Base-by-base conservation (phyloP, 1,140 invertebrate genomes). In the Parapsyche elsis region DNA sequence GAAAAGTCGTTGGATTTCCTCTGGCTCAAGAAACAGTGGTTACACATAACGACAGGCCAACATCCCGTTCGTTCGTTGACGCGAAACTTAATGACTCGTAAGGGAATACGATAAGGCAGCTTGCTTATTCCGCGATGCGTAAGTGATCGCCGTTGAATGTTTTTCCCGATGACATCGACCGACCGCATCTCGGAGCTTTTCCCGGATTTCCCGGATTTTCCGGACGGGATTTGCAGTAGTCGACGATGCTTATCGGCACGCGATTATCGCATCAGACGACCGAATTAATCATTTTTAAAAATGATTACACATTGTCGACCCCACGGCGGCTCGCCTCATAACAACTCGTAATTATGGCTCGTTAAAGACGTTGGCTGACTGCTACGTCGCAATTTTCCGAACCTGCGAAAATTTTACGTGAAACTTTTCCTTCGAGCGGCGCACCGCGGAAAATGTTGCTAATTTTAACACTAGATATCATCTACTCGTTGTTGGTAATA, bases 121-220 rank as follows among this genome's bases (percentile, higher is more conserved):
- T 49, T 73, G 71, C 45, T 73, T 73, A 73, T 73, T 73, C 71
- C 71, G 38, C 45, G 71, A 73, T 73, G 71, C 71, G 71, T 73
- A 73, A 73, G 44, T 73, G 71, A 73, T 73, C 23, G 71, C 71
- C 26, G 23, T 71, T 71, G 24, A 71, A 71, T 71, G 67, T 19
- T 30, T 30, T 10, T 21, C 14, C 16, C 14, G 57, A 21, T 9
- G 57, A 19, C 57, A 21, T 19, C 21, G 57, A 61, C 57, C 49
- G 49, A 12, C 12, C 49, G 12, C 12, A 53, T 53, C 49, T 10
- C 57, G 57, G 21, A 57, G 53, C 16, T 61, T 16, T 21, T 16
- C 16, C 16, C 57, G 16, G 16, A 19, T 61, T 61, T 61, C 57
- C n/a, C 57, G 57, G 21, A 19, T n/a, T 57, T n/a, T 16, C n/a